Evolutionary conservation across 2,888 invertebrate genomes (phyloP), one percentile per base, ranked within the genome.

Genomic region (Aphidius colemani): DNA sequence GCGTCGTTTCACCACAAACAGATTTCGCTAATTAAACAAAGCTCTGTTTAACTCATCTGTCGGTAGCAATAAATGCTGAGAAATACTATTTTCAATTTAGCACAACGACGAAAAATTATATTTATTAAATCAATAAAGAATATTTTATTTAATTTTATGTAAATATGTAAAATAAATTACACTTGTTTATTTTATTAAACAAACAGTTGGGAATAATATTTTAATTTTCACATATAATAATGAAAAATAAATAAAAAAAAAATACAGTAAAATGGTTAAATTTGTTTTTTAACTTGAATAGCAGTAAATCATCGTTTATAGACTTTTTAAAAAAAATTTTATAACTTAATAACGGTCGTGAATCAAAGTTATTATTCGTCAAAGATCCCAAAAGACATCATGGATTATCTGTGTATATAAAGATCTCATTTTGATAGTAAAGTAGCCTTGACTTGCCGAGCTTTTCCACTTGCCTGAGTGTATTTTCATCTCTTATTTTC

Each of bases 11-110:
- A 66, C 59, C 60, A 65, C 66, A 58, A n/a, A 51, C 51, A 65
- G 65, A 69, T 69, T 67, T 70, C 66, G 59, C 70, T 70, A 70
- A 70, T 69, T 69, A 70, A 69, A 70, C 67, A 66, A 69, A 67
- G 69, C 66, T 67, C 48, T 59, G 64, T 65, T 69, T 67, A 68
- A 69, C 69, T 64, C 66, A 65, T 68, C 68, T 64, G 60, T 63
- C 50, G 67, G 13, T 49, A 11, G 30, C 39, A 61, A 45, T 46
- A 45, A 13, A 61, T 61, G 30, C 30, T 30, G 30, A 30, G 30
- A 30, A 30, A 30, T 30, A 30, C 5, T 5, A 30, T 30, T 30
- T 30, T 30, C 5, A 30, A 30, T 30, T 30, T 30, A 30, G 3
- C 30, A 30, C 3, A 30, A 30, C 0, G 30, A 30, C 13, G 1